Conservation (phyloP, 2,888 invertebrate species). For the Amaurobius ferox region DNA sequence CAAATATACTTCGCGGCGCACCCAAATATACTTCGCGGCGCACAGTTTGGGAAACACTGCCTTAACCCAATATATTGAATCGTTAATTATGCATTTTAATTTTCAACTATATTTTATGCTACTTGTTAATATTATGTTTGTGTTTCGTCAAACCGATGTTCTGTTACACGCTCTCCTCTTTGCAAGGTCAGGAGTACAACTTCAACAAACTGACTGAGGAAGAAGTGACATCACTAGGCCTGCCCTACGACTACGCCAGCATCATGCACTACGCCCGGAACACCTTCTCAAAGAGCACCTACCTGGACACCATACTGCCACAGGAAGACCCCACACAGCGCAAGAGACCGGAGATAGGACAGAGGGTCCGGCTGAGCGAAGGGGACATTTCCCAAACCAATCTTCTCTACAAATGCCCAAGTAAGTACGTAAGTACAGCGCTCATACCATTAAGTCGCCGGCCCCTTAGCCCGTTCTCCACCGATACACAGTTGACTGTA, state of each 20-base stretch:
- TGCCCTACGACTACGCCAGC: slow-evolving; percentile 97
- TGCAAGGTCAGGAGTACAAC: slow-evolving; percentile 97
- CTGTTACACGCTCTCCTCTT: slow-evolving; percentile 23
- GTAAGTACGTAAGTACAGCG: slow-evolving; percentile 81
- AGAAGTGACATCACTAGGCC: slow-evolving; percentile 96
- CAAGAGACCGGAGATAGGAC: slow-evolving; percentile 89
- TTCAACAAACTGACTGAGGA: slow-evolving; percentile 97
- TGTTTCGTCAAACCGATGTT: slow-evolving; percentile 8
- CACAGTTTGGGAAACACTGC: too few species aligned
- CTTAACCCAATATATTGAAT: too few species aligned
- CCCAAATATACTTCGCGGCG: too few species aligned
- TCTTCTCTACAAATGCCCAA: slow-evolving; percentile 94
- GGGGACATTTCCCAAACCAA: slow-evolving; percentile 99
- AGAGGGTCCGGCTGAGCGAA: slow-evolving; percentile 91
- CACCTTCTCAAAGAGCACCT: slow-evolving; percentile 95
- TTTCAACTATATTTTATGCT: too few species aligned
- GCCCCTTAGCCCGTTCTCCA: too few species aligned
- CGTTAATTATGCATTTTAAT: too few species aligned
- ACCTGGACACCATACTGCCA: slow-evolving; percentile 96
- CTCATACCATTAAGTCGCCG: slow-evolving; percentile 17
- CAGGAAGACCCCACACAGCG: slow-evolving; percentile 84
- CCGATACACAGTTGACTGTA: too few species aligned
- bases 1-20: too few species aligned
- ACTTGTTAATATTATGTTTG: too few species aligned
- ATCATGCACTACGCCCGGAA: slow-evolving; percentile 99